phyloP scores from a whole-genome alignment of 2,888 invertebrate genomes.

The Lymantria monacha region DNA sequence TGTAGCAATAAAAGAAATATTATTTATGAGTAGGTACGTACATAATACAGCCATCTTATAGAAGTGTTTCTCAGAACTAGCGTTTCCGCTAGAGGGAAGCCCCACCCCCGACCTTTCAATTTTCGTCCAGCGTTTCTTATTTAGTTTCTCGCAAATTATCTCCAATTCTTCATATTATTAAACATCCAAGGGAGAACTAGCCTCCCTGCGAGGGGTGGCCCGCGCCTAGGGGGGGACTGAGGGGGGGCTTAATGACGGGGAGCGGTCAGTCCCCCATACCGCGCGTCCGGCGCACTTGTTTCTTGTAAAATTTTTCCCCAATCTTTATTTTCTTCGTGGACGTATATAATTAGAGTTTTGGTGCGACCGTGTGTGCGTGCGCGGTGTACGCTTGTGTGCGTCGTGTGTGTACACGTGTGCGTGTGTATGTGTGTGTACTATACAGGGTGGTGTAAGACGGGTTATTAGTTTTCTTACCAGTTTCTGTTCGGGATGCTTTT shows the following conservation, averaged over 20 bases:
- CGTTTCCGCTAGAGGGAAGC: constrained; percentile 38
- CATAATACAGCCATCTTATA: constrained; percentile 12
- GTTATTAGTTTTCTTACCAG: constrained; percentile 82
- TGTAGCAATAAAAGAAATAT: constrained; percentile 5
- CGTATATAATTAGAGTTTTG: constrained; percentile 78
- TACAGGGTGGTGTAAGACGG: constrained; percentile 64
- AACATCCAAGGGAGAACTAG: constrained; percentile 77
- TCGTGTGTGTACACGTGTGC: constrained; percentile 32
- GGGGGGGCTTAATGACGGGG: constrained; percentile 73
- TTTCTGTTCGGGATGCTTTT: constrained; percentile 73
- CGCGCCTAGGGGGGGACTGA: constrained; percentile 45
- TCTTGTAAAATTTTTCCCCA: constrained; percentile 82
- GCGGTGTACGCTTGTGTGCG: constrained; percentile 30
- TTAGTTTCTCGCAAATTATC: constrained; percentile 83
- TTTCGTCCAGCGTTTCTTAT: constrained; percentile 80
- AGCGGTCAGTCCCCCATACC: constrained; percentile 73
- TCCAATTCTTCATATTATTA: constrained; percentile 83
- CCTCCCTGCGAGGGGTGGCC: constrained; percentile 49
- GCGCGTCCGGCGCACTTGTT: constrained; percentile 73
- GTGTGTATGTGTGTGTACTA: constrained; percentile 26
- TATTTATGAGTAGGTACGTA: constrained; percentile 9
- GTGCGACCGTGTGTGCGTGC: constrained; percentile 37
- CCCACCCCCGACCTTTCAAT: constrained; percentile 69
- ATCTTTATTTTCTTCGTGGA: constrained; percentile 81
- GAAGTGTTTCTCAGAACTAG: constrained; percentile 21